Evolutionary conservation across 2,888 invertebrate species (phyloP).

Genomic region (Scaptomyza polygonia): DNA sequence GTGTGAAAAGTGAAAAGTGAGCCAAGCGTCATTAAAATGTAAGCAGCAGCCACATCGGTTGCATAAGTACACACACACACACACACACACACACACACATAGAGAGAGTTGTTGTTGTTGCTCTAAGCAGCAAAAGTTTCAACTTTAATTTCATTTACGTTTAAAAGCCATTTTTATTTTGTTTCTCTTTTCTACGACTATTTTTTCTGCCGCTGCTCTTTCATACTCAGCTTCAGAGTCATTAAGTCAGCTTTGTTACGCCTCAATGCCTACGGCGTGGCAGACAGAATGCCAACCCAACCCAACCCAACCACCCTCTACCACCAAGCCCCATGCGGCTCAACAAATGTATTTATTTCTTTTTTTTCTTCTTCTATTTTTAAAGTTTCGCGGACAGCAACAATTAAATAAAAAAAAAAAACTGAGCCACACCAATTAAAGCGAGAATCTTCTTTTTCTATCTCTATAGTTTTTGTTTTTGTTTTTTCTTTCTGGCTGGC

Average conservation of each 20-base stretch:
- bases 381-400: conserved; percentile 38
- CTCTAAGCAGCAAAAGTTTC: conserved; percentile 16
- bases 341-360: conserved; percentile 28
- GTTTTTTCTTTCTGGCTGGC: conserved; percentile 2
- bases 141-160: conserved; percentile 52
- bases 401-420: conserved; percentile 49
- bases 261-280: conserved; percentile 61
- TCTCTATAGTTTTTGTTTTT: neutral
- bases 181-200: conserved; percentile 44
- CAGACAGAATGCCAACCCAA: conserved; percentile 18
- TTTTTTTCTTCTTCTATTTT: too few species aligned
- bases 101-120: neutral
- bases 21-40: conserved; percentile 44
- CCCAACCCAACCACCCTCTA: neutral
- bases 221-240: conserved; percentile 57
- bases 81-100: neutral
- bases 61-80: conserved; percentile 16
- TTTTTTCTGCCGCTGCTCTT: conserved; percentile 3
- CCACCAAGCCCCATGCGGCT: neutral
- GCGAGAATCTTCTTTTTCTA: conserved; percentile 17
- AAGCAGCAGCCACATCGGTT: conserved; percentile 19
- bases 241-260: conserved; percentile 74
- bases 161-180: conserved; percentile 66
- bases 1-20: conserved; percentile 40
- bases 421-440: conserved; percentile 59